Evolutionary conservation across 30 jellyfish, hydroid and myxozoan genomes (phyloP).

Genomic region (Turritopsis rubra): DNA sequence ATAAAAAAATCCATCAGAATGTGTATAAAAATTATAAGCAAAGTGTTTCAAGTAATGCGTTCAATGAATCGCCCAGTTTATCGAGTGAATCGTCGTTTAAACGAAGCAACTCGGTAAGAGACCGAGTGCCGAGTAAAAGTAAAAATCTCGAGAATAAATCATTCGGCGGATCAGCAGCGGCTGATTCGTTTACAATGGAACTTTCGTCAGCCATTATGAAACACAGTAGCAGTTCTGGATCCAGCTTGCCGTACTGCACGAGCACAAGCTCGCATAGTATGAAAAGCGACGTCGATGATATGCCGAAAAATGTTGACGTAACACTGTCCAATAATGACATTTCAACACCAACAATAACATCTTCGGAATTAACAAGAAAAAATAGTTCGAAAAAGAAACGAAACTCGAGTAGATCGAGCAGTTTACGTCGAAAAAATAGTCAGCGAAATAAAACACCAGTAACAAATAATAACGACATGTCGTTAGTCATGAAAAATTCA

Average conservation of each 20-base stretch:
- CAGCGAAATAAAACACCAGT: background rate
- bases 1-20: background rate
- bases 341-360: background rate
- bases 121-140: background rate
- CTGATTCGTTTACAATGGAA: background rate
- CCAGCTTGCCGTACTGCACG: background rate
- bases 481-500: conserved; percentile 1
- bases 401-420: conserved; percentile 2
- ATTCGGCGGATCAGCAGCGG: background rate
- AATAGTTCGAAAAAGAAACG: conserved; percentile 8
- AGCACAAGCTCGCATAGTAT: conserved; percentile 11
- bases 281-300: background rate
- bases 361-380: conserved; percentile 10
- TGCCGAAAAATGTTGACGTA: background rate
- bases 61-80: background rate
- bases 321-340: background rate
- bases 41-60: background rate
- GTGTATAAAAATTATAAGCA: background rate
- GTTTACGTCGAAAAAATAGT: background rate
- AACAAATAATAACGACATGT: background rate
- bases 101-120: background rate
- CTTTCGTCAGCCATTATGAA: conserved; percentile 12
- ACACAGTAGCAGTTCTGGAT: background rate
- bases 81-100: background rate
- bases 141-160: background rate